Percentiles rank a stretch among this genome's conserved stretches.
Conservation (phyloP, 2,113 vertebrate genomes). For the Phodopus roborovskii region DNA sequence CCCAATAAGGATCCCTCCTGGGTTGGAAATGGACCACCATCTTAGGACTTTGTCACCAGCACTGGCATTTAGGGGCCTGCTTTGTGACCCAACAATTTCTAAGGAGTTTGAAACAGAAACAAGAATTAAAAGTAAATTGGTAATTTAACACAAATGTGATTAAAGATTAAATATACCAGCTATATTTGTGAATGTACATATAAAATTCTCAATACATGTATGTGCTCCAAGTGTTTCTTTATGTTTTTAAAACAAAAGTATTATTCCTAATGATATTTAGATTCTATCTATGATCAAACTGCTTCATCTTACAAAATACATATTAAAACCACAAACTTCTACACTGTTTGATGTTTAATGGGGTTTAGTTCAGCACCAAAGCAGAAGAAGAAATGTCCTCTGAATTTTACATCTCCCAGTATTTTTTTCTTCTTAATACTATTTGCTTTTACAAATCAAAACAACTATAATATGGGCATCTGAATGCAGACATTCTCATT, state of each 20-base stretch:
- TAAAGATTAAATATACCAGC: slow-evolving; percentile 41
- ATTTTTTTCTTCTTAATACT: slow-evolving; percentile 67
- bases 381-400: neutral
- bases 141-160: neutral
- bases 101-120: neutral
- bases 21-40: neutral
- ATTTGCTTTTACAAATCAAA: slow-evolving; percentile 82
- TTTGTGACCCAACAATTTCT: neutral
- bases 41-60: too few species aligned
- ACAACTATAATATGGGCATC: slow-evolving; percentile 80
- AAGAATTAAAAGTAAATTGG: neutral
- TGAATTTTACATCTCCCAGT: neutral
- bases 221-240: slow-evolving; percentile 22
- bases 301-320: neutral
- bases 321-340: neutral
- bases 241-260: slow-evolving; percentile 1
- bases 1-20: too few species aligned
- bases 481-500: slow-evolving; percentile 84
- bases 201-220: neutral
- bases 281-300: slow-evolving; percentile 40
- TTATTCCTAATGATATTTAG: neutral
- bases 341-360: neutral
- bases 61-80: neutral
- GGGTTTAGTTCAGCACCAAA: slow-evolving; percentile 4
- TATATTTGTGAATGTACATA: neutral